Evolutionary conservation across 2,888 invertebrate genomes (phyloP), one percentile per base, ranked within the genome.

Genomic region (Minunthozetes semirufus): DNA sequence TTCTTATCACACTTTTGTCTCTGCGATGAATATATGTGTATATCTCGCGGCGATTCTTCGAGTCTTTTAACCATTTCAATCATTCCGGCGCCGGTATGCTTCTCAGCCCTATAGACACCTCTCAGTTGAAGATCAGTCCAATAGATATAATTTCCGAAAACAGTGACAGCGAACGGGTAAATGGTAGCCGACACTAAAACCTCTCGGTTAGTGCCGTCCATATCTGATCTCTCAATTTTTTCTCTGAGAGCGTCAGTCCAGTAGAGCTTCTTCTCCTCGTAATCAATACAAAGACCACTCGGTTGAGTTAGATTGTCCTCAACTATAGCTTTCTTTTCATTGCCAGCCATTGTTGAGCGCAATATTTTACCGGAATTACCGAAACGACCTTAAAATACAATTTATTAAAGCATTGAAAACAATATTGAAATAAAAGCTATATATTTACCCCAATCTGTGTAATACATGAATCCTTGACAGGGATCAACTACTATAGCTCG

Each of bases 201-300:
- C 83, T 95, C 92, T 71, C 98, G 86, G 77, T 91, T 89, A 53
- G 87, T 87, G 0, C 98, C 98, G 81, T 94, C 90, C 66, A 97
- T 85, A 81, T 91, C 89, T 0, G 94, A 89, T 46, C 96, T 86
- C 84, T 99, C 98, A 78, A 99, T 97, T 82, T 94, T 94, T 81
- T 97, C 94, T 27, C 84, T 86, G 0, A 94, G 92, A 0, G 96
- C 95, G 83, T 99, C 98, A 0, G 97, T 96, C 98, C 98, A 99
- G 81, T 97, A 99, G 59, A 86, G 79, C 78, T 81, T 83, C 75
- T 80, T 79, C 68, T 97, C 96, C 11, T 94, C 93, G 80, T 93
- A 96, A 83, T 99, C 98, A 50, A 99, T 91, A 0, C 96, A 92
- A 71, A 99, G 84, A 0, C 98, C 98, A 79, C 94, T 94, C 0